These are phyloP conservation scores for Psammodynastes pulverulentus DNA, from an alignment of 2,113 vertebrate genomes.

Conservation along the genomic window DNA sequence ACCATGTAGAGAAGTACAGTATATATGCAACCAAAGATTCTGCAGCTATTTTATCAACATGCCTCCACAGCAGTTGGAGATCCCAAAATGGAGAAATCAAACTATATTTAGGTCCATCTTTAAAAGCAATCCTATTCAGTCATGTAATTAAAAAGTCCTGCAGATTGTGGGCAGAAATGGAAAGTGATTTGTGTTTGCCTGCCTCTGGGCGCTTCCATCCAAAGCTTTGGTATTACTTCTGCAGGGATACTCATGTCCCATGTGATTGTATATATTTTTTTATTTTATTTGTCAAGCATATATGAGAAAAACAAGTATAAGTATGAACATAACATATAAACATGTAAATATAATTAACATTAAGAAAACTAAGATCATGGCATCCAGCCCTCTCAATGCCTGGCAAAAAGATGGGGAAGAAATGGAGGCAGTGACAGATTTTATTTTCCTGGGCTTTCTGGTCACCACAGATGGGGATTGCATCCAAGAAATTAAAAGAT, in stretches of 20 bases:
- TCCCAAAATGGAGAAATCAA: background rate
- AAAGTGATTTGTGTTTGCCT: background rate
- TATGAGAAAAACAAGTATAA: no score
- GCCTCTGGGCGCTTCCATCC: background rate
- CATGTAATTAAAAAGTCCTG: background rate
- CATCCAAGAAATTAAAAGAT: no score
- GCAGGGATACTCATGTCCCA: background rate
- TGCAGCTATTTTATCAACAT: background rate
- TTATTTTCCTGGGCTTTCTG: no score
- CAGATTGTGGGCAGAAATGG: background rate
- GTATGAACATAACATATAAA: no score
- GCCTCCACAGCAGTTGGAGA: background rate
- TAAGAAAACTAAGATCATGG: no score
- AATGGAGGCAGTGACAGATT: no score
- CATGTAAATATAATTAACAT: no score
- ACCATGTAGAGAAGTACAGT: background rate
- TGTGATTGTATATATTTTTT: no score
- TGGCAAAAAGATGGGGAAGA: no score
- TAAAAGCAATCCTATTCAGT: background rate
- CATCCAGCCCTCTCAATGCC: no score
- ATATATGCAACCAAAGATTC: background rate
- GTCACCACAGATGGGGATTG: no score
- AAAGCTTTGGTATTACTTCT: background rate
- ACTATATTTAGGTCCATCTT: background rate
- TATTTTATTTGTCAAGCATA: no score